Percentiles rank a stretch among this genome's conserved stretches.
Conservation (phyloP, 2,888 invertebrate species). For the Lutraria lutraria region DNA sequence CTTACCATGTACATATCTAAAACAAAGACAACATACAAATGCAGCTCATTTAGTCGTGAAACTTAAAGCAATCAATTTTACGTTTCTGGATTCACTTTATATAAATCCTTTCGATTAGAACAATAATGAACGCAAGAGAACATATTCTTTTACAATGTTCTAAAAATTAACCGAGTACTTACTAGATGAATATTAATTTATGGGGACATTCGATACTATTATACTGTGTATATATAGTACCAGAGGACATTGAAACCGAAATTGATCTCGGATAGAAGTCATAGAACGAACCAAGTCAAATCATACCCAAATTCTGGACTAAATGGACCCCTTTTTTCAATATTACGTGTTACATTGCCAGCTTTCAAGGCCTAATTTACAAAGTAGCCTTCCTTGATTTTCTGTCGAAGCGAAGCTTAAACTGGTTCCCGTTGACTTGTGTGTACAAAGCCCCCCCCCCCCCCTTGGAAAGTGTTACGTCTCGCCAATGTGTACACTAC, state of each 20-base stretch:
- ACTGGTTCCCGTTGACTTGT: too few species aligned
- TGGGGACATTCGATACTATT: not conserved
- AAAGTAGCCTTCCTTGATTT: too few species aligned
- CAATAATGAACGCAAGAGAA: not conserved
- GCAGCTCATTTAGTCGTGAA: not conserved
- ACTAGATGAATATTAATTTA: not conserved
- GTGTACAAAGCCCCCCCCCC: too few species aligned
- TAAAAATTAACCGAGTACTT: not conserved
- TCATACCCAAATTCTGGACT: too few species aligned
- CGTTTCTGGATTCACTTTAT: not conserved
- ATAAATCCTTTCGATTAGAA: not conserved
- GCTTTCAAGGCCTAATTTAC: too few species aligned
- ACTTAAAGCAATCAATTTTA: not conserved
- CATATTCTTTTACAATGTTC: not conserved
- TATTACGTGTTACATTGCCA: too few species aligned
- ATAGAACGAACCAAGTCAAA: too few species aligned
- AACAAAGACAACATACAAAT: slow-evolving; percentile 3
- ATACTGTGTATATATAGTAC: not conserved
- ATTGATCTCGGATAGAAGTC: not conserved
- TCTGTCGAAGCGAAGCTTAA: too few species aligned
- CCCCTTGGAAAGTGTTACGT: too few species aligned
- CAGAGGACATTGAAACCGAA: too few species aligned
- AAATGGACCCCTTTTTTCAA: too few species aligned
- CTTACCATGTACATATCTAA: slow-evolving; percentile 25
- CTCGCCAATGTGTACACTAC: too few species aligned